Evolutionary conservation across 2,113 vertebrate species (phyloP).

Genomic region (Campylomormyrus tamandua): DNA sequence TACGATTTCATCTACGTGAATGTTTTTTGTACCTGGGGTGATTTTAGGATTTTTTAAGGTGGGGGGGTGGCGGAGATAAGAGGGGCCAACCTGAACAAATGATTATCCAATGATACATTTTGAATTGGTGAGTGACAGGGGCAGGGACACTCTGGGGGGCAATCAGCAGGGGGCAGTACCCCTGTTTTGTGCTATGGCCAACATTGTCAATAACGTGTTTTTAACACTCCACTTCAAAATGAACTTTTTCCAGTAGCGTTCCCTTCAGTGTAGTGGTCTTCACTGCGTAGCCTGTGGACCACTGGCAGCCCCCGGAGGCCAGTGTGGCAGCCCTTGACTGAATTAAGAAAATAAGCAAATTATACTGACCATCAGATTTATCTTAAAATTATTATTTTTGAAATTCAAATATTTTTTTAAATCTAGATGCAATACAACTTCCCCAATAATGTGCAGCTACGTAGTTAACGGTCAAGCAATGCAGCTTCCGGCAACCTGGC

Average conservation of each 20-base stretch:
- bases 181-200: not conserved
- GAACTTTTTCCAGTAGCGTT: not conserved
- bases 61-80: not conserved
- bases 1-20: not conserved
- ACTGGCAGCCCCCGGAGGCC: no score
- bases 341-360: not conserved
- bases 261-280: not conserved
- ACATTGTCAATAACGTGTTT: not conserved
- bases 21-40: not conserved
- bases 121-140: not conserved
- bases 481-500: no score
- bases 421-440: not conserved
- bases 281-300: not conserved
- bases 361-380: not conserved
- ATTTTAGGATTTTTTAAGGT: not conserved
- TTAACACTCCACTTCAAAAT: not conserved
- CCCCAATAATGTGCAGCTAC: not conserved
- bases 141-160: not conserved
- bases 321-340: no score
- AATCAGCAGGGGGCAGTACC: not conserved
- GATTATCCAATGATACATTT: not conserved
- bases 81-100: not conserved
- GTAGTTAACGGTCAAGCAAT: not conserved
- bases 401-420: not conserved
- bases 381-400: not conserved